Percentiles rank a stretch among this genome's conserved stretches.
Evolutionary conservation across 92 coral and sea anemone genomes (phyloP).

Genomic region (Siderastrea radians): DNA sequence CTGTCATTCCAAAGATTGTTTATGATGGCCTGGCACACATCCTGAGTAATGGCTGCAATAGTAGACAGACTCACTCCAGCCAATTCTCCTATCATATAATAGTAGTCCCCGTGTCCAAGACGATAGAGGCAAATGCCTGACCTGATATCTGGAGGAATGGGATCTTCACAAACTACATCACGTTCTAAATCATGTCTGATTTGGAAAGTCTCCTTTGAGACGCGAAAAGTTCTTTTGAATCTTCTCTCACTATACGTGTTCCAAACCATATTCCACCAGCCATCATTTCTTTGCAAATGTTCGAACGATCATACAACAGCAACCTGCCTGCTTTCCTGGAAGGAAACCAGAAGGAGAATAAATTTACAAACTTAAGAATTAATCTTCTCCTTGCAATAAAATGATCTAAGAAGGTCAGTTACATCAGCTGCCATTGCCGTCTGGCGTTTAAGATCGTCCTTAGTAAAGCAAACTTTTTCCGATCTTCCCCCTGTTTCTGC

Average conservation of each 20-base stretch:
- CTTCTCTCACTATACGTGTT: conserved; percentile 55
- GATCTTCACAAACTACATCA: conserved; percentile 60
- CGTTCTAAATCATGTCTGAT: conserved; percentile 58
- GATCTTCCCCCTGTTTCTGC: not conserved
- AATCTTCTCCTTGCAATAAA: no score
- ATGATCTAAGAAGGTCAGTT: not conserved
- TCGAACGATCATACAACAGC: conserved; percentile 42
- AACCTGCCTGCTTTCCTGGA: no score
- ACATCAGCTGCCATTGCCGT: conserved; percentile 14
- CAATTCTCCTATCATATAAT: conserved; percentile 68
- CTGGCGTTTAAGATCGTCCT: conserved; percentile 13
- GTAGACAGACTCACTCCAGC: conserved; percentile 64
- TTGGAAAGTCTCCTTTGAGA: conserved; percentile 60
- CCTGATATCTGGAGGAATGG: conserved; percentile 62
- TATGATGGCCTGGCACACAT: conserved; percentile 60
- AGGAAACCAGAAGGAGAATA: no score
- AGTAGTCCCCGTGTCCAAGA: conserved; percentile 67
- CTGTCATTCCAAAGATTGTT: conserved; percentile 57
- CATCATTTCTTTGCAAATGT: conserved; percentile 62
- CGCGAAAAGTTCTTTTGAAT: conserved; percentile 64
- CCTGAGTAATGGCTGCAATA: conserved; percentile 33
- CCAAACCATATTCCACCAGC: conserved; percentile 78
- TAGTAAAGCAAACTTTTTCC: not conserved
- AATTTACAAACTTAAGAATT: no score
- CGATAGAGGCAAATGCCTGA: conserved; percentile 69